Percentiles rank a stretch among this genome's conserved stretches.
Conservation (phyloP, 2,797 vertebrate species). For the Thunnus albacares region DNA sequence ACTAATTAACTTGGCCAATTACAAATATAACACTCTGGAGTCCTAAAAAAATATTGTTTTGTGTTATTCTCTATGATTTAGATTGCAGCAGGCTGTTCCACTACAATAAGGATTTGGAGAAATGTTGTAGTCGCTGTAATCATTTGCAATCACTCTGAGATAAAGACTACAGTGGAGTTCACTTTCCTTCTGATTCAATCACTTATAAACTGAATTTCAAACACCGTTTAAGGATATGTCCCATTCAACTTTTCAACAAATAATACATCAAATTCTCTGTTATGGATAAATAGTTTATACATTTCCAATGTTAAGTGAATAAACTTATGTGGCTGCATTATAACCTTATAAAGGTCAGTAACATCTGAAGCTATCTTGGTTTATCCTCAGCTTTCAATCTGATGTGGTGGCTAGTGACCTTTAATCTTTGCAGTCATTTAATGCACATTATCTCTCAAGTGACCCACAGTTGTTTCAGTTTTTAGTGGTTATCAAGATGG, state of each 20-base stretch:
- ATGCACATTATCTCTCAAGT: constrained; percentile 12
- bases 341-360: neutral
- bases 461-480: neutral
- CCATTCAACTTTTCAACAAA: neutral
- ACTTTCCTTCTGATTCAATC: constrained; percentile 2
- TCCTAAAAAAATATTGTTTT: no score
- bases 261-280: neutral
- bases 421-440: constrained; percentile 22
- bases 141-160: neutral
- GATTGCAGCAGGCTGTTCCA: no score
- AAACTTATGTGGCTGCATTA: neutral
- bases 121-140: neutral
- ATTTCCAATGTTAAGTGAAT: neutral
- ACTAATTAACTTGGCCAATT: no score
- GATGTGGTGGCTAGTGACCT: neutral
- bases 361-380: neutral
- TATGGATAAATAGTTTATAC: neutral
- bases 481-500: neutral
- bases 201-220: neutral
- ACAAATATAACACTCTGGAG: no score
- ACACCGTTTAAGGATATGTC: neutral
- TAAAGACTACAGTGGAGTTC: neutral
- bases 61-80: no score
- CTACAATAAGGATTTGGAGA: neutral
- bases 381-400: neutral